Base-by-base conservation (phyloP, 2,888 invertebrate genomes). In the Ormyrus thymus region DNA sequence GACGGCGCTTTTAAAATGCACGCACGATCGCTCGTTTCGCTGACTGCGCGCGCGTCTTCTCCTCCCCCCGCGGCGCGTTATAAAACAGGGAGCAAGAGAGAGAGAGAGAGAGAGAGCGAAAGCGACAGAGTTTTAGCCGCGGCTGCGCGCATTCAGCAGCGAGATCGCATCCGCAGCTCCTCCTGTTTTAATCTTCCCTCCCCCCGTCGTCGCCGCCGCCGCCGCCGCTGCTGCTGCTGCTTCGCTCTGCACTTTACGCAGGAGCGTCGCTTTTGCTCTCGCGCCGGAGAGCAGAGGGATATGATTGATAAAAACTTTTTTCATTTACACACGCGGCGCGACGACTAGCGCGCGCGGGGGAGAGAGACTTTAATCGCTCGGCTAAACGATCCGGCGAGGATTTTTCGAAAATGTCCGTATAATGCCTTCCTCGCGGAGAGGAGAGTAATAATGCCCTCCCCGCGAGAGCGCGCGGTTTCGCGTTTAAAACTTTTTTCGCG, bases 291-390 rank as follows among this genome's bases (percentile, higher is more conserved):
- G 29, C 29, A 0, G 29, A 29, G 50, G 71, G 71, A 79, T 72
- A 72, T 76, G 76, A 79, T 79, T 79, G 79, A 79, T 79, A 79
- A 76, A 78, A 79, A 79, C 64, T 74, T 79, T 73, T 74, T 81
- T 79, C 72, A 73, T 76, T 66, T 79, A 61, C 70, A 29, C 53
- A 53, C 53, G 51, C 51, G 43, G 7, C 29, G n/a, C 45, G 50
- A 45, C 6, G 45, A 51, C 7, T 55, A 66, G 56, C 10, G 68
- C n/a, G 46, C 43, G 9, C 4, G 61, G 2, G 1, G 13, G 29
- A 29, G 11, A 29, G 10, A 48, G 5, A 13, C 55, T 64, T 64
- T 72, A 62, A 64, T 59, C 62, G 64, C 45, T 62, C 64, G 15
- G 55, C 45, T 72, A 72, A 72, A 55, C 45, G 59, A 71, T 59